Evolutionary conservation across 2,113 vertebrate genomes (phyloP).

Genomic region (Anguilla japonica): DNA sequence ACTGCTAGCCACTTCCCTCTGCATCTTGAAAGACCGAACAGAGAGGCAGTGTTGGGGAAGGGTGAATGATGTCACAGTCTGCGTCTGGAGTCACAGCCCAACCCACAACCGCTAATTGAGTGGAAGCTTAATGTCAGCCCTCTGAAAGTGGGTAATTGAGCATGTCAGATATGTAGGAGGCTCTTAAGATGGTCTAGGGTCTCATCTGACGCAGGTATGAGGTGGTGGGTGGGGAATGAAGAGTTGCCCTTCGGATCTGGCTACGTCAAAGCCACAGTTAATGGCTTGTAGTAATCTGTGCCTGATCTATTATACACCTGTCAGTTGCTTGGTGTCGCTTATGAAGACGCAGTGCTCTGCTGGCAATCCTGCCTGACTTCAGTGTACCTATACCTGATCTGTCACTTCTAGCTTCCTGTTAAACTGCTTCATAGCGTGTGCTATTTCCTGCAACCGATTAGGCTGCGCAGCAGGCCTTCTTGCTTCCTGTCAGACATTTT

Average conservation of each 20-base stretch:
- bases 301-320: neutral
- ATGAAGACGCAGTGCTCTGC: neutral
- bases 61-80: conserved; percentile 47
- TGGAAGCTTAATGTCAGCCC: conserved; percentile 9
- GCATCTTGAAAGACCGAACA: conserved; percentile 26
- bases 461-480: neutral
- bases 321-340: conserved; percentile 1
- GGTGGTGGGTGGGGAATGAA: neutral
- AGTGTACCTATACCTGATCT: conserved; percentile 5
- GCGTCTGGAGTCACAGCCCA: neutral
- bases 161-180: conserved; percentile 41
- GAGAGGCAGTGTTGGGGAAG: conserved; percentile 31
- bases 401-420: neutral
- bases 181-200: conserved; percentile 31
- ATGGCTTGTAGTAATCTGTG: neutral
- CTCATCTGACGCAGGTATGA: conserved; percentile 36
- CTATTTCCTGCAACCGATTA: neutral
- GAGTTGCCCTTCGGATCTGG: neutral
- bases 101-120: neutral
- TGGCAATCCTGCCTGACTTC: neutral
- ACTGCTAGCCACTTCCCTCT: conserved; percentile 39
- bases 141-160: conserved; percentile 27
- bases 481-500: neutral
- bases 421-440: neutral
- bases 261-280: conserved; percentile 13